Evolutionary conservation across 1,140 invertebrate species (phyloP), one percentile per base, ranked within the genome.

Genomic region (Gryon sp.): DNA sequence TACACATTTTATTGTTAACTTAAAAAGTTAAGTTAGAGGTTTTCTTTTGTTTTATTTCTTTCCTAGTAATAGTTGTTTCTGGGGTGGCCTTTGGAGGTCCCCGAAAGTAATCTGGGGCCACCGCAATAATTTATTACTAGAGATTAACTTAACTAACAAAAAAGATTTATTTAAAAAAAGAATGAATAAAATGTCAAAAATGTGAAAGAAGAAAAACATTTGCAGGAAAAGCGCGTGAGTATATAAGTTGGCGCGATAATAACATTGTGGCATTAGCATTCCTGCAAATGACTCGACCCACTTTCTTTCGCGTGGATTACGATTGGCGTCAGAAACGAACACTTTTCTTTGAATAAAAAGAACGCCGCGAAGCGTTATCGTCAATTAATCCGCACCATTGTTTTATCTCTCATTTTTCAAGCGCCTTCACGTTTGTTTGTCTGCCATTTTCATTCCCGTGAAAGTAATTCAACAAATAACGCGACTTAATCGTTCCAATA

Each of bases 271-370:
- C 73, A 76, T 76, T 76, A 68, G 57, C 60, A 50, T 66, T 70
- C 45, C 60, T 66, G 66, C 66, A 72, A 77, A 77, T 72, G 66
- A 72, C 52, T 55, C 74, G 74, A 77, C 74, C 74, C 66, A 77
- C 74, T 79, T 79, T 79, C 72, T 76, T 63, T 57, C 7, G 15
- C 41, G n/a, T n/a, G 28, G 45, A 72, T 62, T 68, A 68, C 36
- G 40, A 66, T 60, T 60, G 59, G 36, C 28, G 48, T 12, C 22
- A 45, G n/a, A 24, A 38, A 48, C 48, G 66, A 40, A 76, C n/a
- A n/a, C n/a, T 63, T 68, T 76, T 63, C 57, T 62, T 50, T 6
- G 14, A 26, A 2, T 15, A 38, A 34, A 53, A 65, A 46, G 19
- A 28, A 41, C 50, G 62, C 40, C 50, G 48, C 32, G 14, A 53